phyloP scores from a whole-genome alignment of 2,888 invertebrate species.

The Choristoneura rosaceana region DNA sequence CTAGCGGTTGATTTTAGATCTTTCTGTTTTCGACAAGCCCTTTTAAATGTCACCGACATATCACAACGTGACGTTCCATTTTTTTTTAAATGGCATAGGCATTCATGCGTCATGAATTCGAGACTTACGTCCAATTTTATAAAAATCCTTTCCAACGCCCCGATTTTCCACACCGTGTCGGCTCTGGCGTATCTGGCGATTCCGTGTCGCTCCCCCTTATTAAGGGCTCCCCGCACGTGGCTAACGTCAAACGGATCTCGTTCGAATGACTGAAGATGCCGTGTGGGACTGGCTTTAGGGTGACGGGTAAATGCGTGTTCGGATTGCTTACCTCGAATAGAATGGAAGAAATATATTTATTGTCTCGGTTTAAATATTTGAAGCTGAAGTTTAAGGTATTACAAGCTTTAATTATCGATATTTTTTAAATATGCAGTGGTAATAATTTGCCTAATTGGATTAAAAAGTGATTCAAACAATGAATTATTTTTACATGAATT shows the following conservation, averaged over 20 bases:
- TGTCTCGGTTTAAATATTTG: not conserved
- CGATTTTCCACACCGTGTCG: not conserved
- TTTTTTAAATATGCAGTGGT: no score
- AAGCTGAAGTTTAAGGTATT: no score
- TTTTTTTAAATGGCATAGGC: no score
- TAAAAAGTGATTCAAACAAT: no score
- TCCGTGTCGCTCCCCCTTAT: constrained; percentile 8
- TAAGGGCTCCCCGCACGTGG: constrained; percentile 53
- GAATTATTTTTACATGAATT: no score
- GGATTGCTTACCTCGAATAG: constrained; percentile 3
- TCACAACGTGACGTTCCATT: no score
- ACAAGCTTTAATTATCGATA: no score
- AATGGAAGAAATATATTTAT: not conserved
- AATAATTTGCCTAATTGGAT: no score
- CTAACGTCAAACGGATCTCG: constrained; percentile 67
- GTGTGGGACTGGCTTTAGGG: constrained; percentile 37
- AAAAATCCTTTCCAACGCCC: not conserved
- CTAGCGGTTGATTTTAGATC: no score
- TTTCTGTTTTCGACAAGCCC: no score
- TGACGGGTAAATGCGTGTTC: not conserved
- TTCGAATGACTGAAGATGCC: constrained; percentile 51
- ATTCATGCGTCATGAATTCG: not conserved
- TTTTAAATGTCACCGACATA: no score
- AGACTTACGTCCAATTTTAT: not conserved
- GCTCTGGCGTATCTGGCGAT: not conserved